Percentiles rank a stretch among this genome's conserved stretches.
These are phyloP conservation scores for Tachypleus tridentatus DNA, from an alignment of 1,140 invertebrate species.

Conservation along the genomic window DNA sequence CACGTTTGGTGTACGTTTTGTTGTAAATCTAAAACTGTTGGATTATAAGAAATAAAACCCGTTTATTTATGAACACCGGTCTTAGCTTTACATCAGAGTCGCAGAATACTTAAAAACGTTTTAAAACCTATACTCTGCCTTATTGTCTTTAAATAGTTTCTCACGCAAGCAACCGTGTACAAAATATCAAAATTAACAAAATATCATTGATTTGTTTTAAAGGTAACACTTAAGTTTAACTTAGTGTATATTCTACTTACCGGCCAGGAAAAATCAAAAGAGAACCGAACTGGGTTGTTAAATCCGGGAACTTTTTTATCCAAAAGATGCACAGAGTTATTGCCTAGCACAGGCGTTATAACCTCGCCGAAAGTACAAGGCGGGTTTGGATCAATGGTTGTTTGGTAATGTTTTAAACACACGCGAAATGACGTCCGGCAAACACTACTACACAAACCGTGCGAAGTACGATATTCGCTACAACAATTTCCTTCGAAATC, in stretches of 20 bases:
- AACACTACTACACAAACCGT: conserved; percentile 10
- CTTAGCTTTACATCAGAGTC: no score
- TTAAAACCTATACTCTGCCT: no score
- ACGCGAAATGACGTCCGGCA: conserved; percentile 82
- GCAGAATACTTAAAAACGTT: no score
- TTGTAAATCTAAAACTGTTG: no score
- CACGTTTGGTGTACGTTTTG: no score
- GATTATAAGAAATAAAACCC: no score
- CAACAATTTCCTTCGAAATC: conserved; percentile 79
- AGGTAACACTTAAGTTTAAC: no score
- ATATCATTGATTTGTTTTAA: no score
- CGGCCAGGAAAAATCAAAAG: conserved; percentile 65
- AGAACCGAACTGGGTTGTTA: conserved; percentile 53
- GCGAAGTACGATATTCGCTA: conserved; percentile 20
- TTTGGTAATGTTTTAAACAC: conserved; percentile 90
- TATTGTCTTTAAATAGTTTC: no score
- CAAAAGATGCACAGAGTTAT: conserved; percentile 39
- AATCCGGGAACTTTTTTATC: conserved; percentile 46
- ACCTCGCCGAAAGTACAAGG: conserved; percentile 86
- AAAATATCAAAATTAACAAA: no score
- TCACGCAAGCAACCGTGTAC: no score
- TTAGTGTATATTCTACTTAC: conserved; percentile 35
- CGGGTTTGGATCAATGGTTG: conserved; percentile 73
- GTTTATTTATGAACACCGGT: no score
- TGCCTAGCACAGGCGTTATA: conserved; percentile 53